A percentile compares a stretch with the other conserved stretches of the same genome.
phyloP scores from a whole-genome alignment of 2,888 invertebrate genomes.

The Cheilosia impressa region DNA sequence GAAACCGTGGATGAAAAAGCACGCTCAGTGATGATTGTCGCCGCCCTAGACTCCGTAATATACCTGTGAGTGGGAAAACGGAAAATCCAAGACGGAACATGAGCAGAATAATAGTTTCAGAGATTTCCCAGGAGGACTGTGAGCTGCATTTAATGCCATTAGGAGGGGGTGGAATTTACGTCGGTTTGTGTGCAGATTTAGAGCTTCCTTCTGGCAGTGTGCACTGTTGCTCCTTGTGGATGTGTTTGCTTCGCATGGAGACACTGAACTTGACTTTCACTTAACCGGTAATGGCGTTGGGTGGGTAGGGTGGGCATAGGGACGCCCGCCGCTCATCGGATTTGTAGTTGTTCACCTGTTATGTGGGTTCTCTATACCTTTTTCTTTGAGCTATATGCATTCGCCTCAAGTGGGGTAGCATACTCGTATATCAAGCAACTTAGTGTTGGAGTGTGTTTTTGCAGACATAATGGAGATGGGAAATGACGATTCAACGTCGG shows the following conservation, averaged over 20 bases:
- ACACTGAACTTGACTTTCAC: conserved; percentile 75
- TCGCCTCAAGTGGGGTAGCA: conserved; percentile 23
- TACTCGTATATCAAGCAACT: conserved; percentile 13
- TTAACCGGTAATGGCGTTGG: conserved; percentile 49
- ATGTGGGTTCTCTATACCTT: conserved; percentile 2
- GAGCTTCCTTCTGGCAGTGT: conserved; percentile 61
- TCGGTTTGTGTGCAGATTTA: conserved; percentile 65
- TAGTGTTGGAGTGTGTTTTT: conserved; percentile 42
- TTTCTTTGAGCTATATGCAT: conserved; percentile 18
- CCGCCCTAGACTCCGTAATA: conserved; percentile 24
- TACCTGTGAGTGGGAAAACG: conserved; percentile 41
- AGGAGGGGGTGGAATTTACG: conserved; percentile 46
- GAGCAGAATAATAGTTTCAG: conserved; percentile 62
- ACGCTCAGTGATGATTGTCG: conserved; percentile 56
- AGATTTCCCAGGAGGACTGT: conserved; percentile 59
- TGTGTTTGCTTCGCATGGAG: conserved; percentile 42
- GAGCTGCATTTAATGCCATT: conserved; percentile 63
- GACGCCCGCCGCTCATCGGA: neutral
- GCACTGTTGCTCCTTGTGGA: conserved; percentile 45
- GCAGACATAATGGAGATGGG: conserved; percentile 53
- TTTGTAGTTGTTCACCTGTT: conserved; percentile 47
- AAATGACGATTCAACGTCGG: conserved; percentile 55
- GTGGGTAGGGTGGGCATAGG: neutral
- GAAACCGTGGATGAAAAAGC: conserved; percentile 32
- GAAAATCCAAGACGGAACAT: conserved; percentile 53